Conservation (phyloP, 2,888 invertebrate species). For the Lithophane leautieri region DNA sequence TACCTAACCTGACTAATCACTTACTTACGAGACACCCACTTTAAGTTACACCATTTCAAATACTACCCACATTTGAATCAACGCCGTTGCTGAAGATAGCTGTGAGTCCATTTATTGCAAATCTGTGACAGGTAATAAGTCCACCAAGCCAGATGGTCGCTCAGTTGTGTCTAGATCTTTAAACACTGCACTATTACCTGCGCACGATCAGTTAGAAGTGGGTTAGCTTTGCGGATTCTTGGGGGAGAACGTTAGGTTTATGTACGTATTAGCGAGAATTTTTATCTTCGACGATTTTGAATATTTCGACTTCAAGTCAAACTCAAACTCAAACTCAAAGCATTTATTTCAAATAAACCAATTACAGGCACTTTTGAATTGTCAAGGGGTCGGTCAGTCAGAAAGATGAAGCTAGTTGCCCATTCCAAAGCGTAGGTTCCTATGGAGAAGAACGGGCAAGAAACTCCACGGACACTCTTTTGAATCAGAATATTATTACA, state of each 20-base stretch:
- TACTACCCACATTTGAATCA: slow-evolving; percentile 25
- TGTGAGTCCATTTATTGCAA: slow-evolving; percentile 17
- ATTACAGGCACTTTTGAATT: too few species aligned
- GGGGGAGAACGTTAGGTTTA: background rate
- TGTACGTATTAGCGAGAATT: background rate
- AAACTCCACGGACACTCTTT: too few species aligned
- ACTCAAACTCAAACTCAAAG: too few species aligned
- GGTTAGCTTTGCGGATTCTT: slow-evolving; percentile 36
- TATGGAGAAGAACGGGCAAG: too few species aligned
- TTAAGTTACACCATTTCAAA: slow-evolving; percentile 3
- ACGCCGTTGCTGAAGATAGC: slow-evolving; percentile 12
- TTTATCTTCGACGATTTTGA: background rate
- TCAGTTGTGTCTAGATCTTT: slow-evolving; percentile 51
- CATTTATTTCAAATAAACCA: too few species aligned
- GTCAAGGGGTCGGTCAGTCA: too few species aligned
- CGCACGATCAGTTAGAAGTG: slow-evolving; percentile 50
- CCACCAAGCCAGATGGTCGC: slow-evolving; percentile 47
- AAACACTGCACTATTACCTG: slow-evolving; percentile 33
- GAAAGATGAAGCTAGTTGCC: too few species aligned
- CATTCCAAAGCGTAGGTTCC: too few species aligned
- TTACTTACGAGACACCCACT: slow-evolving; percentile 13
- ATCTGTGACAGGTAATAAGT: slow-evolving; percentile 45
- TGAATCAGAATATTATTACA: too few species aligned
- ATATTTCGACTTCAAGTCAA: background rate
- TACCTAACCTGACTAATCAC: slow-evolving; percentile 13